Percentiles rank a stretch among this genome's conserved stretches.
Conservation (phyloP, 1,140 invertebrate genomes). For the Drosophila hydei region DNA sequence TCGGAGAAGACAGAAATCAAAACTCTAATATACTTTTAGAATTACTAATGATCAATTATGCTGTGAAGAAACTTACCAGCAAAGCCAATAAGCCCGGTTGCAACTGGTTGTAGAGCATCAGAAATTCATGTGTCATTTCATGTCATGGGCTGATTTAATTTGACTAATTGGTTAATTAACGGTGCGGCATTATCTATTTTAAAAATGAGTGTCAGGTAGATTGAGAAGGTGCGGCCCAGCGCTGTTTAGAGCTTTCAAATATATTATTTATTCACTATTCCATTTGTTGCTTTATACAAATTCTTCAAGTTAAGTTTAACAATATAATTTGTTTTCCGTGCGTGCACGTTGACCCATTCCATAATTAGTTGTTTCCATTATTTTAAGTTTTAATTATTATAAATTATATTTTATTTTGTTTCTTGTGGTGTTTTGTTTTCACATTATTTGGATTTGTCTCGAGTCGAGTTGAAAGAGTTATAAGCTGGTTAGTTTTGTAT, state of each 20-base stretch:
- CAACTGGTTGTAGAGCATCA: background rate
- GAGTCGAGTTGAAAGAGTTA: slow-evolving; percentile 3
- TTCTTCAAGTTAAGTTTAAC: slow-evolving; percentile 60
- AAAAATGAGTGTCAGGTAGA: slow-evolving; percentile 1
- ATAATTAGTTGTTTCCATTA: slow-evolving; percentile 22
- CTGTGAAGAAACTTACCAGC: background rate
- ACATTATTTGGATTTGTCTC: slow-evolving; percentile 22
- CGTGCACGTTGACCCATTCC: slow-evolving; percentile 21
- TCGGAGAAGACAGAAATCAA: no score
- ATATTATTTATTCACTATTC: slow-evolving; percentile 74
- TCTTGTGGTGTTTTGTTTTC: slow-evolving; percentile 29
- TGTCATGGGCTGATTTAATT: slow-evolving; percentile 25
- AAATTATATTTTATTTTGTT: slow-evolving; percentile 7
- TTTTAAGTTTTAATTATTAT: slow-evolving; percentile 42
- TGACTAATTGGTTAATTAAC: slow-evolving; percentile 44
- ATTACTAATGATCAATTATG: no score
- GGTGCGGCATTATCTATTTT: slow-evolving; percentile 4
- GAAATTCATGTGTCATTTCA: background rate
- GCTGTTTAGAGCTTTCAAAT: slow-evolving; percentile 53
- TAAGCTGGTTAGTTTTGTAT: slow-evolving; percentile 25
- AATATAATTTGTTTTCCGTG: slow-evolving; percentile 48
- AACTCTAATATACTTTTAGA: no score
- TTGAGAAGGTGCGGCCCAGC: background rate
- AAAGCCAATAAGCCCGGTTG: slow-evolving; percentile 5
- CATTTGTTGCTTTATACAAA: slow-evolving; percentile 66